A percentile compares a stretch with the other conserved stretches of the same genome.
These are phyloP conservation scores for Coryphaenoides rupestris DNA, from an alignment of 2,113 vertebrate species.

Conservation along the genomic window DNA sequence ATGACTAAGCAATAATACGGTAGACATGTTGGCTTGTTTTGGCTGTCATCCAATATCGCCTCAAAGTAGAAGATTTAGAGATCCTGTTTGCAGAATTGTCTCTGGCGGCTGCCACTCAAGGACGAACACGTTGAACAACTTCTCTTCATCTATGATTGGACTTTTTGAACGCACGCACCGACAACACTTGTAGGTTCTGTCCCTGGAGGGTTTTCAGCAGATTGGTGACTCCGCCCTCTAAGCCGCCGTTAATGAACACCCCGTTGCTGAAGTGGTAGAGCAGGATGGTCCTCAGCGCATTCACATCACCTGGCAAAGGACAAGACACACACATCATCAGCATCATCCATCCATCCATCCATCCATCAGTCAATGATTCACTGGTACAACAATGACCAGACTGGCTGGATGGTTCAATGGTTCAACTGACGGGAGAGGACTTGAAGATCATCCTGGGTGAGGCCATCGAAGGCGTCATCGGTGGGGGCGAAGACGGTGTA, in stretches of 20 bases:
- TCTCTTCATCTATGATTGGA: no score
- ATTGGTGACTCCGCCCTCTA: slow-evolving; percentile 91
- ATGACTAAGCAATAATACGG: no score
- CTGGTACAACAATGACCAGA: no score
- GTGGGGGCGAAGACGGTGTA: slow-evolving; percentile 94
- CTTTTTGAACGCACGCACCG: slow-evolving; percentile 50
- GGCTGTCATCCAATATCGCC: no score
- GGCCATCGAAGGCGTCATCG: slow-evolving; percentile 84
- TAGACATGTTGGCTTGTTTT: no score
- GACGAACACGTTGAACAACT: no score
- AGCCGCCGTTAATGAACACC: slow-evolving; percentile 87
- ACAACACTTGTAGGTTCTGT: slow-evolving; percentile 81
- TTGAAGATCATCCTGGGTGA: slow-evolving; percentile 76
- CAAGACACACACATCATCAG: background rate
- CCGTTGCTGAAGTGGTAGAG: slow-evolving; percentile 92
- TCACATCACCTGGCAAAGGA: slow-evolving; percentile 76
- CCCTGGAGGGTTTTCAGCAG: slow-evolving; percentile 91
- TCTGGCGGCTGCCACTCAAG: no score
- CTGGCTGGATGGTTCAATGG: no score
- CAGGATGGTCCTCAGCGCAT: slow-evolving; percentile 85
- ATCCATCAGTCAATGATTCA: no score
- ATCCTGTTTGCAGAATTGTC: no score
- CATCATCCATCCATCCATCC: no score
- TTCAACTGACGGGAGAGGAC: slow-evolving; percentile 79
- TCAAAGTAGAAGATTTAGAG: no score